phyloP scores from a whole-genome alignment of 2,888 invertebrate genomes.

The Cryptops parisi region DNA sequence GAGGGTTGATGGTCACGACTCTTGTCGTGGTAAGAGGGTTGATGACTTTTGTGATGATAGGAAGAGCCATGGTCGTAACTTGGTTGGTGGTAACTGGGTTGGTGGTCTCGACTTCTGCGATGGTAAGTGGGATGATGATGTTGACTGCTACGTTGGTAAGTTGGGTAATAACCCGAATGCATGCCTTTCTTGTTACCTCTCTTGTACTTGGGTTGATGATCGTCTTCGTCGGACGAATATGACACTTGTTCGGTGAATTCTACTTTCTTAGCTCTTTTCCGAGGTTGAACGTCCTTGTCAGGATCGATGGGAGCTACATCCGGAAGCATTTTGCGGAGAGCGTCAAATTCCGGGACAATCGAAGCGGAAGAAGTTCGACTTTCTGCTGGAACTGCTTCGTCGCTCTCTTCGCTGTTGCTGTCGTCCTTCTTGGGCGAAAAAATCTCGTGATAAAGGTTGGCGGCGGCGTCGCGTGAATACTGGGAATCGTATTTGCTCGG shows the following conservation, averaged over 20 bases:
- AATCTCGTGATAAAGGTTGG: background rate
- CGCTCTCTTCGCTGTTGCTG: background rate
- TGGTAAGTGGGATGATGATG: too few relatives aligned
- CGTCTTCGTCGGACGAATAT: constrained; percentile 7
- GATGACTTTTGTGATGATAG: too few relatives aligned
- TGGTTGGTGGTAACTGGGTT: background rate
- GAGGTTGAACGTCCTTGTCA: background rate
- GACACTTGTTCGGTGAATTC: constrained; percentile 3
- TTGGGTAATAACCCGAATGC: too few relatives aligned
- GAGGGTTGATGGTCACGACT: too few relatives aligned
- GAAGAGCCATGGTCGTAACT: background rate
- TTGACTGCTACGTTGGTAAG: too few relatives aligned
- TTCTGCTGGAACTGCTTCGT: background rate
- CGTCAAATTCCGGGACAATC: background rate
- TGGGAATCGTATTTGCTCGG: background rate
- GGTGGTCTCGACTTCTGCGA: background rate
- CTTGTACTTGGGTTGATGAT: background rate
- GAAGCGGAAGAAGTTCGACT: background rate
- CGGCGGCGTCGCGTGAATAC: background rate
- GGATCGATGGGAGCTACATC: constrained; percentile 3
- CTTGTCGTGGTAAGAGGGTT: too few relatives aligned
- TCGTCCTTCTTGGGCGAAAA: background rate
- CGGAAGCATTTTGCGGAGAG: background rate
- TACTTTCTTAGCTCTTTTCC: background rate
- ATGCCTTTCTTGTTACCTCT: background rate